Evolutionary conservation across 2,888 invertebrate species (phyloP).

Genomic region (Fragum sueziense): DNA sequence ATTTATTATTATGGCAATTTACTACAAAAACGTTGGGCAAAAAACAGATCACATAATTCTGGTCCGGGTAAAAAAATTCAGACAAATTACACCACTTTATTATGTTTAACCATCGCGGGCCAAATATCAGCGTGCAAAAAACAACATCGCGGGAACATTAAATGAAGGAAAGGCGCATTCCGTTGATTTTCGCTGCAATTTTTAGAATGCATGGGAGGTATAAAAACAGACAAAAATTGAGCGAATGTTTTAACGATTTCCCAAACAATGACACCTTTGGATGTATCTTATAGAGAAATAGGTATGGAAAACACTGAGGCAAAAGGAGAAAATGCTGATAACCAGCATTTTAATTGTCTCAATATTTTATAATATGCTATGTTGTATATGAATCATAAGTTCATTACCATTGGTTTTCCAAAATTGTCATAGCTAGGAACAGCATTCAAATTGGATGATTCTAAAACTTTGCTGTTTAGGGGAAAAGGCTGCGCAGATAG

Average conservation of each 20-base stretch:
- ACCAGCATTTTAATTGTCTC: no score
- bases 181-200: neutral
- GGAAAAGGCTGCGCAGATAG: no score
- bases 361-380: no score
- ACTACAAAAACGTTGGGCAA: slow-evolving; percentile 14
- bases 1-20: slow-evolving; percentile 12
- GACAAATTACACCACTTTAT: slow-evolving; percentile 16
- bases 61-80: slow-evolving; percentile 8
- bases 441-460: no score
- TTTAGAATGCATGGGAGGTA: neutral
- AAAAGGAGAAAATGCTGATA: no score
- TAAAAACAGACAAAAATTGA: neutral
- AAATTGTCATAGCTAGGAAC: no score
- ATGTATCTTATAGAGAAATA: no score
- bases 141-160: neutral
- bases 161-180: neutral
- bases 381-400: no score
- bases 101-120: slow-evolving; percentile 6
- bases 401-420: no score
- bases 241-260: neutral
- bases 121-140: neutral
- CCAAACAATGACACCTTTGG: no score
- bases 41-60: slow-evolving; percentile 12
- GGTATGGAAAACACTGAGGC: no score
- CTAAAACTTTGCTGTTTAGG: no score